Evolutionary conservation across 2,797 vertebrate genomes (phyloP).

Genomic region (Coccyzus lansbergi): DNA sequence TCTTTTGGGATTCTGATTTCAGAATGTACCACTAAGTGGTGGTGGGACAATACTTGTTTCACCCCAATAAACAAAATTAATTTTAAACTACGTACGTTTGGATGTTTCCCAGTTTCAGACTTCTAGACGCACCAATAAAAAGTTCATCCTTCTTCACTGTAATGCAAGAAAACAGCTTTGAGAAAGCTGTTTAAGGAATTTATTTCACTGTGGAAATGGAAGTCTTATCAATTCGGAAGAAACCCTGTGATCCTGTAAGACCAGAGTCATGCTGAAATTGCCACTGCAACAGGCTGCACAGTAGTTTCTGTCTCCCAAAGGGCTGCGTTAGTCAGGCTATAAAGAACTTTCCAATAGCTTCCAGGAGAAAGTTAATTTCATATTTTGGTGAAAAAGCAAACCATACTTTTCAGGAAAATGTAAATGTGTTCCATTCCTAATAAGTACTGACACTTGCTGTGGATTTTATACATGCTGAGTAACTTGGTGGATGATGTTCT

Average conservation of each 20-base stretch:
- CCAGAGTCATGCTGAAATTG: not conserved
- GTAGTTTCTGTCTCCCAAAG: not conserved
- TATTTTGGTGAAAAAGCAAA: not conserved
- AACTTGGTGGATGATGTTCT: not conserved
- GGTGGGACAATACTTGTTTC: not conserved
- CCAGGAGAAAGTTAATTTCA: not conserved
- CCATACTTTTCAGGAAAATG: not conserved
- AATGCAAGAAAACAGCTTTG: not conserved
- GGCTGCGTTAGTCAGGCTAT: not conserved
- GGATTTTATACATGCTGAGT: not conserved
- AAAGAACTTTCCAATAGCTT: not conserved
- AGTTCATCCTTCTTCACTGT: not conserved
- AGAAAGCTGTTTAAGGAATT: not conserved
- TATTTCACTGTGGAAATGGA: not conserved
- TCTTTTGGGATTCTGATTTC: not conserved
- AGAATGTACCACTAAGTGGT: fast-evolving
- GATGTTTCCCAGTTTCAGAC: not conserved
- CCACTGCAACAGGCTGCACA: not conserved
- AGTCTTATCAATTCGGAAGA: not conserved
- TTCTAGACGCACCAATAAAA: not conserved
- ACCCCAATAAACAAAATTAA: not conserved
- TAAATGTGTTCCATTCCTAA: not conserved
- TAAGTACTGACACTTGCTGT: not conserved
- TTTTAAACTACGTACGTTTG: not conserved
- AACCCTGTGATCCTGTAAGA: not conserved